These are phyloP conservation scores for Galerucella calmariensis DNA, from an alignment of 2,888 invertebrate species.

Conservation along the genomic window DNA sequence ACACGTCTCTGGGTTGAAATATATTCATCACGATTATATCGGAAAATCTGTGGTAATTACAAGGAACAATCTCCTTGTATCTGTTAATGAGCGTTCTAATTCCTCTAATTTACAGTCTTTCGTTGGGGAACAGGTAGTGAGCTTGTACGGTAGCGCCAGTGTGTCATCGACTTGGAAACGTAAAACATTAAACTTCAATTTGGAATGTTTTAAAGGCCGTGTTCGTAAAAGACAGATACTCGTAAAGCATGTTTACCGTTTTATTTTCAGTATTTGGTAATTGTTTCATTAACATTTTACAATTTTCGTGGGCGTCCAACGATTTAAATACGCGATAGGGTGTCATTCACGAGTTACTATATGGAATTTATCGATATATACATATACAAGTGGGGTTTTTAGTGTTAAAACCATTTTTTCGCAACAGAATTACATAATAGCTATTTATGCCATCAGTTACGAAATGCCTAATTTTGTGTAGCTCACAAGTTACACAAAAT, in stretches of 20 bases:
- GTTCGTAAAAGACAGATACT: conserved; percentile 49
- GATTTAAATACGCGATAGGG: conserved; percentile 46
- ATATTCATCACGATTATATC: conserved; percentile 39
- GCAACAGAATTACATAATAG: no score
- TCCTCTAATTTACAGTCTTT: conserved; percentile 59
- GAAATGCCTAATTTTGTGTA: no score
- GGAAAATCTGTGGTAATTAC: conserved; percentile 38
- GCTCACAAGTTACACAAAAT: no score
- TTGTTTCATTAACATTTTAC: conserved; percentile 64
- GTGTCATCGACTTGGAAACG: conserved; percentile 50
- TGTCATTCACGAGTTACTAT: not conserved
- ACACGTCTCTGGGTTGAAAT: conserved; percentile 12
- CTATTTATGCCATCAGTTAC: no score
- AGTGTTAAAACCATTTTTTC: no score
- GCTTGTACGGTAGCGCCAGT: conserved; percentile 47
- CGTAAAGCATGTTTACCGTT: conserved; percentile 56
- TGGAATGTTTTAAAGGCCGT: conserved; percentile 57
- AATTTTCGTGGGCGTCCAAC: conserved; percentile 57
- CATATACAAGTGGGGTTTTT: not conserved
- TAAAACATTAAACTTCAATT: conserved; percentile 60
- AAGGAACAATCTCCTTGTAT: conserved; percentile 55
- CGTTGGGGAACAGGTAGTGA: conserved; percentile 52
- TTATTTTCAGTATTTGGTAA: conserved; percentile 57
- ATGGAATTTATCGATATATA: not conserved
- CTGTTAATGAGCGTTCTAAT: conserved; percentile 64